Base-by-base conservation (phyloP, 2,888 invertebrate species). In the Calameuta pallipes region DNA sequence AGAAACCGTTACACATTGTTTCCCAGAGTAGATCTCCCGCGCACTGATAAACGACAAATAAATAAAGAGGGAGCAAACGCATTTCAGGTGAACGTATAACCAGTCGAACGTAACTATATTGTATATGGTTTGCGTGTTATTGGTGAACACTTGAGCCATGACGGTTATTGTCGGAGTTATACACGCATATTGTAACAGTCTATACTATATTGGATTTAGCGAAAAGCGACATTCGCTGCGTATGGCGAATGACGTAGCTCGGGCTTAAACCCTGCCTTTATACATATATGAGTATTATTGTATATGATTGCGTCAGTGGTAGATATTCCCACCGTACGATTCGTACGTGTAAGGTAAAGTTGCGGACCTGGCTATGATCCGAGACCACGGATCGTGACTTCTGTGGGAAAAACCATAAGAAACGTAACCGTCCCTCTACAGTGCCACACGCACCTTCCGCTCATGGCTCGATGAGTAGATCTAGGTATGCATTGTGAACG, bases 321-420 rank as follows among this genome's bases (percentile, higher is more conserved):
- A 79, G 76, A 86, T 88, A 86, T 88, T 89, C 90, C 90, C 90
- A 89, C 87, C 89, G 88, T 88, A 56, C 89, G 88, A 89, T 90
- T 90, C 87, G 87, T 87, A 80, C 78, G 83, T 80, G 83, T 84
- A 84, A 56, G 56, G 56, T 56, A 56, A 41, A 56, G 56, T 82
- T 83, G 83, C 82, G 84, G 85, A 86, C 85, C 85, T 86, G 86
- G 88, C 88, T 90, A 90, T 91, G 90, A 90, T 90, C 88, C 89
- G 90, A 89, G 90, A 90, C 90, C 90, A 87, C 90, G 88, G 89
- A 91, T 91, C 90, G 89, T 90, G 90, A 91, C 91, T 91, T 88
- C 88, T 91, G 91, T 91, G 91, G 91, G 91, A 91, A 56, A 56
- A 91, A 90, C 88, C 88, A 86, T 86, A 88, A 90, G 89, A 84